Base-by-base conservation (phyloP, 1,140 invertebrate genomes). In the Drosophila ambigua region DNA sequence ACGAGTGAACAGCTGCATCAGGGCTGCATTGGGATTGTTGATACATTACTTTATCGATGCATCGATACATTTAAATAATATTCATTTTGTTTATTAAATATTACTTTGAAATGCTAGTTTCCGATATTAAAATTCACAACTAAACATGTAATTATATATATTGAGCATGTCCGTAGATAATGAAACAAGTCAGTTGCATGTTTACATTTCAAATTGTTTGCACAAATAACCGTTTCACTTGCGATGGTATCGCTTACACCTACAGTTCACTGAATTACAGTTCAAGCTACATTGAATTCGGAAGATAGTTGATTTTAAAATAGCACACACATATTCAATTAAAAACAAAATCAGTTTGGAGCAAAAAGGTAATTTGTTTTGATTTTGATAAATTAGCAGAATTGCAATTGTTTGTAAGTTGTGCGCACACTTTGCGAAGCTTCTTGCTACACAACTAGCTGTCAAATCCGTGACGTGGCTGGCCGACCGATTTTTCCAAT, bases 391-490 rank as follows among this genome's bases (percentile, higher is more conserved):
- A 60, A 58, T 6, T 55, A 28, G 8, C 44, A 44, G 4, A 41
- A 77, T 60, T 75, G 24, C 15, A 60, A 49, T 71, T 68, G 26
- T 52, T 81, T 76, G 35, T 48, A 46, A 55, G 68, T 45, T 51
- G 49, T 60, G 41, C 41, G 20, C 20, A 61, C 15, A 67, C 43
- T 15, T 39, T 45, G 50, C 43, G 24, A 82, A 78, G 52, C 72
- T 75, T 50, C 8, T 13, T 82, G 76, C 72, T 78, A 76, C 67
- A 58, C 16, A 53, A 84, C 72, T 64, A 83, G 58, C 72, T 89
- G 79, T 89, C 79, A 83, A 79, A 59, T 83, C 66, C 68, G 84
- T 90, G 87, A 90, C 87, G 87, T 90, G 87, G 87, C 83, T 84
- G 64, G 72, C 52, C 65, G 58, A 87, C 66, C 79, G 84, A 88